A percentile compares a stretch with the other conserved stretches of the same genome.
These are phyloP conservation scores for Emys orbicularis DNA, from an alignment of 2,797 vertebrate genomes.

Conservation along the genomic window DNA sequence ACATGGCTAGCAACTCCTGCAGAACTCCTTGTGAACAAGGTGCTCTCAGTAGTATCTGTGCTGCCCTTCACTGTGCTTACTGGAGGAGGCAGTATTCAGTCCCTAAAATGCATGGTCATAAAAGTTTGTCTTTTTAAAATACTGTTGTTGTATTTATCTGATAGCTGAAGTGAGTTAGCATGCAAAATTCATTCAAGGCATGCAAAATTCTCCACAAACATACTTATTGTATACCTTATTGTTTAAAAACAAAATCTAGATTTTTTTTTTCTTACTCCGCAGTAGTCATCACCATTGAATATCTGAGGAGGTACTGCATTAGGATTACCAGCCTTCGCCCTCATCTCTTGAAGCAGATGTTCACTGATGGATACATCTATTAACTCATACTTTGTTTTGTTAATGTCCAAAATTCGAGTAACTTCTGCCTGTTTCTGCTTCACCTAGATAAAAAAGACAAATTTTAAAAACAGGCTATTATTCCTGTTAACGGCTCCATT, in stretches of 20 bases:
- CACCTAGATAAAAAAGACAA: slow-evolving; percentile 73
- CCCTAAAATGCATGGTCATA: background rate
- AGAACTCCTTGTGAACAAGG: background rate
- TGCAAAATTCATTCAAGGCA: background rate
- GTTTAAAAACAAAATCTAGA: background rate
- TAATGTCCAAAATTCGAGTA: slow-evolving; percentile 84
- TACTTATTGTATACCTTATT: background rate
- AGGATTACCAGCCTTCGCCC: slow-evolving; percentile 81
- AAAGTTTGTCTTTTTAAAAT: background rate
- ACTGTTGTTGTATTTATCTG: background rate
- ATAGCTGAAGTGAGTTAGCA: background rate
- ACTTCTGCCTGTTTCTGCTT: slow-evolving; percentile 85
- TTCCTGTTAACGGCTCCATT: background rate
- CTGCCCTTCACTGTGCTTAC: background rate
- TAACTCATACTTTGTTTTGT: slow-evolving; percentile 84
- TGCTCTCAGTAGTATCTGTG: background rate
- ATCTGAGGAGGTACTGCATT: slow-evolving; percentile 82
- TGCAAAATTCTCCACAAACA: background rate
- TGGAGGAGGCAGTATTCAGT: background rate
- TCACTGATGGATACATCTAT: slow-evolving; percentile 84
- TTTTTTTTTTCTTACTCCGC: slow-evolving; percentile 81
- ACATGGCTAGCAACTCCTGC: background rate
- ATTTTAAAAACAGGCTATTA: background rate
- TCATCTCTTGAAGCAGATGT: slow-evolving; percentile 85
- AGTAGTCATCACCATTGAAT: slow-evolving; percentile 86